Base-by-base conservation (phyloP, 1,140 invertebrate species). In the Drosophila equinoxialis region DNA sequence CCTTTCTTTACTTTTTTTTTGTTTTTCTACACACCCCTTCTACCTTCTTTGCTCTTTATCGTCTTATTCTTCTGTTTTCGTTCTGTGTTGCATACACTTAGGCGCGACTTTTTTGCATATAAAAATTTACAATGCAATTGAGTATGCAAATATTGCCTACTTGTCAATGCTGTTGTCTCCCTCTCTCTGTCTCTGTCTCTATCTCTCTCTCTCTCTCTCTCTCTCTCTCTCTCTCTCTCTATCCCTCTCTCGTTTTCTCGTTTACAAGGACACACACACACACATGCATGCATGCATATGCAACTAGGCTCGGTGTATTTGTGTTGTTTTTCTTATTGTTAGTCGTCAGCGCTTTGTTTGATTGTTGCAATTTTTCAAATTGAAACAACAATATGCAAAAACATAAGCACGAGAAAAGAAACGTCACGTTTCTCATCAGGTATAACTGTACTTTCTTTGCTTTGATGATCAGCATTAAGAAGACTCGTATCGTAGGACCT, bases 111-210 rank as follows among this genome's bases (percentile, higher is more conserved):
- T 45, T 62, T 41, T 65, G 82, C 83, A 87, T 87, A 89, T 77
- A 89, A 89, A 89, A 89, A 89, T 89, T 89, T 89, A 89, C 84
- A 89, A 89, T 89, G 84, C 84, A 89, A 89, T 89, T 89, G 84
- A 89, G 84, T 89, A 89, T 89, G 84, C 84, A 89, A 89, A 89
- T 89, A 89, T 89, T 89, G 84, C 84, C 84, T 89, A 89, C 84
- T 89, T 89, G 83, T 87, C 79, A 87, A 59, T 59, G 57, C 57
- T 87, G 83, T 87, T 77, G 80, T 89, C 83, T 83, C 83, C 79
- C 77, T 77, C 62, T 68, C 83, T 83, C 83, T n/a, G n/a, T n/a
- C n/a, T n/a, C n/a, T n/a, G n/a, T 77, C 77, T 77, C 62, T 54
- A 23, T 6, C 26, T 65, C 13, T 26, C 48, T 51, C 17, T 42